Evolutionary conservation across 2,797 vertebrate species (phyloP).

Genomic region (Chaunax sp.): DNA sequence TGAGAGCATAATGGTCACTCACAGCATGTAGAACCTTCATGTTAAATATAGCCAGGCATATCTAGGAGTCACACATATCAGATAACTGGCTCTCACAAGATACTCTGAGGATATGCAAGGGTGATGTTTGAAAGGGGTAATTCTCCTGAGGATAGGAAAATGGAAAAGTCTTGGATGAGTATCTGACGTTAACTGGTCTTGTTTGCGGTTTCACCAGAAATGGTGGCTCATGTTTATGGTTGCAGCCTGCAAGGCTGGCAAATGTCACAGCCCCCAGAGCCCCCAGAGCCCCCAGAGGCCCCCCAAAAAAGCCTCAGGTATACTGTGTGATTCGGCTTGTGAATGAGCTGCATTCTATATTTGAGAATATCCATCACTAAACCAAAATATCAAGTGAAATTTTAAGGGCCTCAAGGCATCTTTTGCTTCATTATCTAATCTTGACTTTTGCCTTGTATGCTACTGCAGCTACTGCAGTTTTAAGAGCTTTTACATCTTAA

Average conservation of each 20-base stretch:
- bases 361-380: neutral
- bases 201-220: conserved; percentile 12
- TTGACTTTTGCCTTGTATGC: neutral
- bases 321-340: conserved; percentile 22
- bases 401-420: conserved; percentile 2
- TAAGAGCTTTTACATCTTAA: neutral
- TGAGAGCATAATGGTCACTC: conserved; percentile 66
- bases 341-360: conserved; percentile 15
- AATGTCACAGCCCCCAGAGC: neutral
- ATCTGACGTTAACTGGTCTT: conserved; percentile 11
- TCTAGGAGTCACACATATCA: conserved; percentile 18
- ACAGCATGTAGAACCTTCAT: conserved; percentile 35
- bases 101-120: conserved; percentile 1
- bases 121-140: conserved; percentile 1
- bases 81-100: conserved; percentile 16
- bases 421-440: conserved; percentile 15
- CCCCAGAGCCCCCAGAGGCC: neutral
- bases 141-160: conserved; percentile 1
- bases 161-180: conserved; percentile 11
- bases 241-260: conserved; percentile 10
- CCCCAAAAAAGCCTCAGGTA: conserved; percentile 1
- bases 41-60: conserved; percentile 53
- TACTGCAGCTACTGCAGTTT: conserved; percentile 2
- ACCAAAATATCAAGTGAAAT: conserved; percentile 16
- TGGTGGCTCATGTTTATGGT: neutral